phyloP scores from a whole-genome alignment of 2,113 vertebrate genomes.

The Xiphophorus maculatus region DNA sequence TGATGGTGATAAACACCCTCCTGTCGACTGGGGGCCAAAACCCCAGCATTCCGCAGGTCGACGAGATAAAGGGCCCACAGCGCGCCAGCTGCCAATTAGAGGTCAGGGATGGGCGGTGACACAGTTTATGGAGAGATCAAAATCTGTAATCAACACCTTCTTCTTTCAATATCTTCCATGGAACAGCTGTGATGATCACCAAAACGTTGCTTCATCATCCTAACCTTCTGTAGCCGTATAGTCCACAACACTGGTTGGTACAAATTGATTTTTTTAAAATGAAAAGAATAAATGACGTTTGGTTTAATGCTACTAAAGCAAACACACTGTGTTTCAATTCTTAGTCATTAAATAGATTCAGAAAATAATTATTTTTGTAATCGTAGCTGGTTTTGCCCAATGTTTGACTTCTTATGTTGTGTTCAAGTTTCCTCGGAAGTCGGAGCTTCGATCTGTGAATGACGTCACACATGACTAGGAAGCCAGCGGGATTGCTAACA shows the following conservation, averaged over 20 bases:
- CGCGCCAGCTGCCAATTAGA: constrained; percentile 24
- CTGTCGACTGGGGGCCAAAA: constrained; percentile 36
- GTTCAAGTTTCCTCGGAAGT: not conserved
- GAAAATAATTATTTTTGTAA: not conserved
- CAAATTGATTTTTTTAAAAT: not conserved
- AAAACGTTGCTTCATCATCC: not conserved
- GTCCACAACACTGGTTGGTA: not conserved
- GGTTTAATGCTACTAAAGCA: not conserved
- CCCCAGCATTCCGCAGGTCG: constrained; percentile 31
- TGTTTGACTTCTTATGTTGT: not conserved
- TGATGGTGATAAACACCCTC: constrained; percentile 58
- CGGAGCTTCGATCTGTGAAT: not conserved
- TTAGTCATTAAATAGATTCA: not conserved
- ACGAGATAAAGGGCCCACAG: constrained; percentile 39
- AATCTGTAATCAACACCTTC: not conserved
- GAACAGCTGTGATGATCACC: not conserved
- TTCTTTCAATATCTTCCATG: not conserved
- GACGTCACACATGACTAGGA: not conserved
- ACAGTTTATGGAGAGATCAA: constrained; percentile 31
- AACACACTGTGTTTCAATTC: not conserved
- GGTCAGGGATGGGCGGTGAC: constrained; percentile 25
- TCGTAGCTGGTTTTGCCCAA: not conserved
- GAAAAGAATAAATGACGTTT: not conserved
- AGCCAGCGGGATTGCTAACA: not conserved
- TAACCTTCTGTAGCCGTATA: not conserved